A percentile compares a stretch with the other conserved stretches of the same genome.
Conservation (phyloP, 2,888 invertebrate genomes). For the Parnassius mnemosyne region DNA sequence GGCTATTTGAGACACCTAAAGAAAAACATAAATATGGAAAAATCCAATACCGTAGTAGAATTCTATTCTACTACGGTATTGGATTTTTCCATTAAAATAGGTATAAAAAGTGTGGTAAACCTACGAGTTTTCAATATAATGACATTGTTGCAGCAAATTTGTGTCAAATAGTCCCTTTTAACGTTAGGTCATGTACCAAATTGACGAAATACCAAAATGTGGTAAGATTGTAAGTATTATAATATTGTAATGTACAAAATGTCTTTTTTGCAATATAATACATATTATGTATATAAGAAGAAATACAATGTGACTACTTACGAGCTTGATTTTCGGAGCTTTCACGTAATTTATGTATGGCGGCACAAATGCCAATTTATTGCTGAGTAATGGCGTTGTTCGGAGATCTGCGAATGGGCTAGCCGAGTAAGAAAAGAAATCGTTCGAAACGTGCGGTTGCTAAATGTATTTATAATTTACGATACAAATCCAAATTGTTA, state of each 20-base stretch:
- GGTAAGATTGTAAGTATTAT: constrained; percentile 3
- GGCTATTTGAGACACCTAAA: too few species aligned
- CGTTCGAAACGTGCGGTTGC: constrained; percentile 68
- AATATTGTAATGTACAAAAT: constrained; percentile 17
- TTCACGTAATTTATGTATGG: constrained; percentile 77
- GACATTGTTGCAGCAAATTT: too few species aligned
- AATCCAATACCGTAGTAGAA: too few species aligned
- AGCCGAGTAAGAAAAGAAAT: constrained; percentile 77
- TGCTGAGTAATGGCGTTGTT: constrained; percentile 79
- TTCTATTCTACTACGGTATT: too few species aligned
- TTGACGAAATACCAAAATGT: not conserved
- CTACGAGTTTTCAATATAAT: too few species aligned
- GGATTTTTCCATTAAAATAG: too few species aligned
- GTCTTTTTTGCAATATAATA: constrained; percentile 28
- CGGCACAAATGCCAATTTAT: constrained; percentile 80
- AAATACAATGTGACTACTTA: constrained; percentile 63
- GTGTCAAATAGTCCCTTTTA: not conserved
- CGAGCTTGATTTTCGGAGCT: constrained; percentile 69
- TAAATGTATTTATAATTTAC: constrained; percentile 80
- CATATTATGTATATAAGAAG: constrained; percentile 36
- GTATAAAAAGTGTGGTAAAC: too few species aligned
- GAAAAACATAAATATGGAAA: too few species aligned
- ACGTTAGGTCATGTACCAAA: not conserved
- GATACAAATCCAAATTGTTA: constrained; percentile 70
- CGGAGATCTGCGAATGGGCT: constrained; percentile 79